phyloP scores from a whole-genome alignment of 30 jellyfish, hydroid and myxozoan genomes.

The Catostylus mosaicus region DNA sequence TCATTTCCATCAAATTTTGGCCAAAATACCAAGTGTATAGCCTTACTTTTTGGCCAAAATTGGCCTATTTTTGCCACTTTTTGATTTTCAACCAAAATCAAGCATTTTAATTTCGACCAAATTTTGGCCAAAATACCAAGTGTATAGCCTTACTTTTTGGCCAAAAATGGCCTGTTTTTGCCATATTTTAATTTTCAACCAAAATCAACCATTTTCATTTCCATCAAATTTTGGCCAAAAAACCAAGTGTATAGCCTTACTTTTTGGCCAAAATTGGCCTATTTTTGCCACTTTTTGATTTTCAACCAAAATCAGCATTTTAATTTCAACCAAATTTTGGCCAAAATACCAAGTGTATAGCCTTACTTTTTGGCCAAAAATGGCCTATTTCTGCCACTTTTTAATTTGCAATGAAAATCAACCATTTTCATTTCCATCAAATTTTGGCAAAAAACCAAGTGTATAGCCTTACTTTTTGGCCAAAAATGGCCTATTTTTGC shows the following conservation, averaged over 20 bases:
- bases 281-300: neutral
- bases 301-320: neutral
- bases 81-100: neutral
- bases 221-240: neutral
- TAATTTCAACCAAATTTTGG: neutral
- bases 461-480: no score
- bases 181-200: neutral
- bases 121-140: constrained; percentile 4
- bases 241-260: no score
- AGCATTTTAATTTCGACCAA: neutral
- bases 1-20: neutral
- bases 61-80: neutral
- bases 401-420: no score
- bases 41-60: constrained; percentile 7
- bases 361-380: neutral
- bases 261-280: neutral
- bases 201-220: neutral
- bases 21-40: neutral
- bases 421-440: no score
- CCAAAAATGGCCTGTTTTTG: neutral
- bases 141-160: no score
- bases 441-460: no score
- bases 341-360: no score
- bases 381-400: neutral
- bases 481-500: no score